A percentile compares a stretch with the other conserved stretches of the same genome.
These are phyloP conservation scores for Bombus fervidus DNA, from an alignment of 1,140 invertebrate species.

Conservation along the genomic window DNA sequence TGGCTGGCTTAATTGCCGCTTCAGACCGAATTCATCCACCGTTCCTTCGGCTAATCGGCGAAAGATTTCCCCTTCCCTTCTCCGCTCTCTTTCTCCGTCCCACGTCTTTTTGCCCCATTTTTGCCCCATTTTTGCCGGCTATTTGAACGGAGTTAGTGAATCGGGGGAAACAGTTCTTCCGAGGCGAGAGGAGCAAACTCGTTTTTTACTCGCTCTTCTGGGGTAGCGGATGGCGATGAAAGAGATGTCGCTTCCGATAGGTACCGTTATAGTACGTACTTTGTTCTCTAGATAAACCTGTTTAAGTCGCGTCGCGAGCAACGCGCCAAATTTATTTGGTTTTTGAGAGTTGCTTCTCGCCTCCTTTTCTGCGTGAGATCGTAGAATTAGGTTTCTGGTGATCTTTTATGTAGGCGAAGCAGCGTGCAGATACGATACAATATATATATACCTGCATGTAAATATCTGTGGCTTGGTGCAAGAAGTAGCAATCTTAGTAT, in stretches of 20 bases:
- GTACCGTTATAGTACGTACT: background rate
- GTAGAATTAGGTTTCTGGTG: too few species aligned
- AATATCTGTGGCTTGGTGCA: too few species aligned
- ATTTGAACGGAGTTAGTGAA: conserved; percentile 18
- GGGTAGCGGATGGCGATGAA: background rate
- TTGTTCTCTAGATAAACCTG: background rate
- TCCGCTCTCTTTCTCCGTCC: too few species aligned
- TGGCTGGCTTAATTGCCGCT: conserved; percentile 53
- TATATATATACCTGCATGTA: too few species aligned
- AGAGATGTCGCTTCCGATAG: background rate
- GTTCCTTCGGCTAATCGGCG: conserved; percentile 27
- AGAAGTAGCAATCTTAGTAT: too few species aligned
- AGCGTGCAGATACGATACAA: too few species aligned
- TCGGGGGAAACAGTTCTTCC: conserved; percentile 7
- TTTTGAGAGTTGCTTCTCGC: too few species aligned
- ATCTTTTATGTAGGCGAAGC: too few species aligned
- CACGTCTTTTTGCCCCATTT: background rate
- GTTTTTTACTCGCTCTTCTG: background rate
- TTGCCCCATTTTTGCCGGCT: background rate
- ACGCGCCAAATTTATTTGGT: too few species aligned
- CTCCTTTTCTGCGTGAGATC: too few species aligned
- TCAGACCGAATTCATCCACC: conserved; percentile 46
- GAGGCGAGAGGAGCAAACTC: background rate
- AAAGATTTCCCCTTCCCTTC: conserved; percentile 20
- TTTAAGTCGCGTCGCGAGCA: background rate